Conservation (phyloP, 2,888 invertebrate species). For the Pristionchus maxplancki region DNA sequence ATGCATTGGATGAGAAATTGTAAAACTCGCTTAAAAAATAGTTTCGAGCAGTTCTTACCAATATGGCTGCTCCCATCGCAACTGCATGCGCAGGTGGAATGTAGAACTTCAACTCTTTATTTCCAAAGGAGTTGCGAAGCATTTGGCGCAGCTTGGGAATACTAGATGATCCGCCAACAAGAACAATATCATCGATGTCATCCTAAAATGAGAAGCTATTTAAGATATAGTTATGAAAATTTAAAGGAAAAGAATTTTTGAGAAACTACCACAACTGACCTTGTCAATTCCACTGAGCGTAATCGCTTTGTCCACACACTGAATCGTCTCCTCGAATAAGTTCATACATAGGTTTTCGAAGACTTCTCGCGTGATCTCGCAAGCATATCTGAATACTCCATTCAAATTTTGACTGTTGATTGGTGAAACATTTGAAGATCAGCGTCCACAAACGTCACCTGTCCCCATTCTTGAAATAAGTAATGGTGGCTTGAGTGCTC, state of each 20-base stretch:
- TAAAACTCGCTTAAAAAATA: too few species aligned
- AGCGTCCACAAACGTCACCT: background rate
- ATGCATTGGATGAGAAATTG: too few species aligned
- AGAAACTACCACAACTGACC: too few species aligned
- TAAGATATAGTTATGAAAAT: too few species aligned
- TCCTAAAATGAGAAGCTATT: too few species aligned
- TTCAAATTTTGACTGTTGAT: background rate
- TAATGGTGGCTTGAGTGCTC: background rate
- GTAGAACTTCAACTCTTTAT: background rate
- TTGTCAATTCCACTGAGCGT: too few species aligned
- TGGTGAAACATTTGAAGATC: too few species aligned
- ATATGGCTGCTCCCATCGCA: background rate
- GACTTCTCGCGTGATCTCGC: background rate
- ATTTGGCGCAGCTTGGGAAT: background rate
- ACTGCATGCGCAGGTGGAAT: background rate
- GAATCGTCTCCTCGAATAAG: constrained; percentile 3
- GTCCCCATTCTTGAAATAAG: background rate
- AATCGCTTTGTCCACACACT: constrained; percentile 5
- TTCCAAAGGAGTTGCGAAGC: background rate
- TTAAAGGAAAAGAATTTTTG: too few species aligned
- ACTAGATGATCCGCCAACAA: too few species aligned
- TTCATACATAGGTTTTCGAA: background rate
- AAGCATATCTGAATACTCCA: background rate
- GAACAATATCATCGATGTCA: background rate
- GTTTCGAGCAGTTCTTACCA: background rate